Evolutionary conservation across 2,797 vertebrate species (phyloP).

Genomic region (Miichthys miiuy): DNA sequence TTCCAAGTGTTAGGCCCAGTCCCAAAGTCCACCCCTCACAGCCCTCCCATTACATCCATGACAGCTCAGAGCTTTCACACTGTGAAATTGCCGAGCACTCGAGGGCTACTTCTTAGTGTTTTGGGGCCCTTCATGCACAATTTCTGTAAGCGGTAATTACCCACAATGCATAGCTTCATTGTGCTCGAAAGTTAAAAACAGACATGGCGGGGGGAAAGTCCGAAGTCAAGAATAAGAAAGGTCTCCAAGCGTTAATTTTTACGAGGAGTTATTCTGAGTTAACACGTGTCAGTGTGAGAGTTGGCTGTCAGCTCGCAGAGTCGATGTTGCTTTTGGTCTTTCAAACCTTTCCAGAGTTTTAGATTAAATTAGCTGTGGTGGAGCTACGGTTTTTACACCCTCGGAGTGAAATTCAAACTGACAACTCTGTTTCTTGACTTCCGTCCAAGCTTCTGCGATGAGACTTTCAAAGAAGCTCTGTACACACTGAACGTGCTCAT

Average conservation of each 20-base stretch:
- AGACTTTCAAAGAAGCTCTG: conserved; percentile 4
- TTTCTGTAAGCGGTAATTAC: neutral
- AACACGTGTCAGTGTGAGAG: neutral
- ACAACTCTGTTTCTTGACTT: neutral
- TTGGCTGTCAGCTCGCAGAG: neutral
- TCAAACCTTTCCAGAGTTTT: neutral
- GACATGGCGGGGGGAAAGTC: conserved; percentile 14
- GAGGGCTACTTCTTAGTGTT: neutral
- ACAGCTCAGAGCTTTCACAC: neutral
- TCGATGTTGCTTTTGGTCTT: neutral
- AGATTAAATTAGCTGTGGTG: neutral
- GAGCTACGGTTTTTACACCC: neutral
- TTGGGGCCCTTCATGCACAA: neutral
- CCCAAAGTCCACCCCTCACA: neutral
- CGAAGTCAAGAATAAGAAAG: neutral
- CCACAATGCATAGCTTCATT: conserved; percentile 9
- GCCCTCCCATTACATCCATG: neutral
- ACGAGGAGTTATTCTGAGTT: conserved; percentile 6
- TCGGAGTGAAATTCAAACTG: neutral
- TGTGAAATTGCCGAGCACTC: neutral
- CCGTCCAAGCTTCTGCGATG: neutral
- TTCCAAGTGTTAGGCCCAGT: conserved; percentile 12
- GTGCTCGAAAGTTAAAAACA: conserved; percentile 18
- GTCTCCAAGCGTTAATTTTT: neutral
- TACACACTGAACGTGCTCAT: neutral